A percentile compares a stretch with the other conserved stretches of the same genome.
Conservation (phyloP, 2,797 vertebrate genomes). For the Morus bassanus region DNA sequence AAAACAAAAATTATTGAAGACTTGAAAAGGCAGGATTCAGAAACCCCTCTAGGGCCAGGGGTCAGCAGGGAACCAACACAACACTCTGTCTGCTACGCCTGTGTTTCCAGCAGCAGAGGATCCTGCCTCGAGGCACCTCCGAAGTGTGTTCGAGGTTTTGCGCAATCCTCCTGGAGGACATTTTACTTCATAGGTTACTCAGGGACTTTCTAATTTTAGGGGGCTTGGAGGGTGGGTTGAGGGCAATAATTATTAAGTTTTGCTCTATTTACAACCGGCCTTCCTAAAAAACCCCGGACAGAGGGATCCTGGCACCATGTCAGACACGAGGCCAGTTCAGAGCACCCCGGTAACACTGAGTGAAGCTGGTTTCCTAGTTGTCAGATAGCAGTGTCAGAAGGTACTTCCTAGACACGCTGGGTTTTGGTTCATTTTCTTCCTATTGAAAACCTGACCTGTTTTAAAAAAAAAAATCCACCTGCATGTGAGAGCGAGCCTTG, state of each 20-base stretch:
- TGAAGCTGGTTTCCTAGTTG: not conserved
- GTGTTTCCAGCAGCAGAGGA: not conserved
- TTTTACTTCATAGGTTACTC: not conserved
- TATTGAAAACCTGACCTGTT: not conserved
- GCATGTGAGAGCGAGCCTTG: not conserved
- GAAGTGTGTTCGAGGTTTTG: not conserved
- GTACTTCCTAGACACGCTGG: not conserved
- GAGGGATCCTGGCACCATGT: fast-evolving
- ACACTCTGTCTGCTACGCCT: fast-evolving
- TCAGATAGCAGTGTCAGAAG: not conserved
- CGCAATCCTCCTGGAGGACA: not conserved
- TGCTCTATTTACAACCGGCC: not conserved
- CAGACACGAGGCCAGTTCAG: not conserved
- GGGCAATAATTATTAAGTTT: not conserved
- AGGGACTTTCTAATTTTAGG: not conserved
- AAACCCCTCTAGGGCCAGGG: not conserved
- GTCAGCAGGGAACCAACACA: not conserved
- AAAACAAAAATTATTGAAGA: not conserved
- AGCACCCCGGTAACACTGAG: not conserved
- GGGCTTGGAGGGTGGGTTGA: not conserved
- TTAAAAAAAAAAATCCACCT: not conserved
- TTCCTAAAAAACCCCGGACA: not conserved
- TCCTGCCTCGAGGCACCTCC: not conserved
- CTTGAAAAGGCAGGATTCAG: not conserved
- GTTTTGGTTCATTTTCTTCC: not conserved